Percentiles rank a stretch among this genome's conserved stretches.
These are phyloP conservation scores for Rhyacichthys aspro DNA, from an alignment of 2,797 vertebrate species.

Conservation along the genomic window DNA sequence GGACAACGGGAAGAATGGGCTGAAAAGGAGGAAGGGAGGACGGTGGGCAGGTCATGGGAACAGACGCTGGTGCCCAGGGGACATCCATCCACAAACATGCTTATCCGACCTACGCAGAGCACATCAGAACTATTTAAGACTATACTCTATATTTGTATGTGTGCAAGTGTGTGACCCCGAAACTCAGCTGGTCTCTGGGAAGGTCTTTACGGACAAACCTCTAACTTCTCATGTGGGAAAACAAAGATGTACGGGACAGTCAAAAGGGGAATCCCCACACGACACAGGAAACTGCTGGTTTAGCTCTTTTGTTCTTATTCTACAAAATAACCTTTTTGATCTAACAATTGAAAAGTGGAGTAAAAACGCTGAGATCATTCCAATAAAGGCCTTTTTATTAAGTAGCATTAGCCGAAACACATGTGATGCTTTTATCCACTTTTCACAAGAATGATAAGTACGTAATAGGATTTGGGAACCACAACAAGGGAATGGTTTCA, in stretches of 20 bases:
- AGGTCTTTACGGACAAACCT: conserved; percentile 53
- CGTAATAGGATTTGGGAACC: no score
- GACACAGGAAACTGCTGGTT: conserved; percentile 13
- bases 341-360: no score
- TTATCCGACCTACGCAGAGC: conserved; percentile 59
- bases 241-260: conserved; percentile 42
- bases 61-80: conserved; percentile 69
- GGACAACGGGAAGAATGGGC: conserved; percentile 40
- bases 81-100: conserved; percentile 29
- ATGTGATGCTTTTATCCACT: no score
- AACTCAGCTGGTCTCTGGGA: conserved; percentile 67
- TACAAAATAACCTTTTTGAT: neutral
- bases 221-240: conserved; percentile 56
- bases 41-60: conserved; percentile 75
- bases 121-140: conserved; percentile 68
- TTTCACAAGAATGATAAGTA: no score
- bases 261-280: conserved; percentile 40
- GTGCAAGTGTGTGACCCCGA: conserved; percentile 37
- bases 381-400: no score
- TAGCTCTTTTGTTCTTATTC: neutral
- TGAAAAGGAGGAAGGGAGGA: conserved; percentile 52
- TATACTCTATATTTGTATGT: conserved; percentile 67
- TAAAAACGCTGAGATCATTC: no score
- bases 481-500: no score
- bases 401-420: no score